These are phyloP conservation scores for Oncorhynchus clarkii DNA, from an alignment of 2,113 vertebrate species.

Conservation along the genomic window DNA sequence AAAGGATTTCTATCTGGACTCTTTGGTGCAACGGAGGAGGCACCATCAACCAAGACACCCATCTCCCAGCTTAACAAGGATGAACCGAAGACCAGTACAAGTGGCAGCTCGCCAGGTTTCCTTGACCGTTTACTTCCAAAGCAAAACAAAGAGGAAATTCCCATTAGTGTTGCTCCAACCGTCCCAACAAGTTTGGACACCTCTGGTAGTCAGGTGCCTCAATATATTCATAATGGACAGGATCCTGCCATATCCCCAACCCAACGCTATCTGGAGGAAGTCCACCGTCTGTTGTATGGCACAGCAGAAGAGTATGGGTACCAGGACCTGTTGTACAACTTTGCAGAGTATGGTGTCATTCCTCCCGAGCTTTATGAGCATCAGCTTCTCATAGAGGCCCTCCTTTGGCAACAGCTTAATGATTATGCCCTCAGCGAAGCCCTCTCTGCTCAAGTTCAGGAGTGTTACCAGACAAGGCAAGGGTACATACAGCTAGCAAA, in stretches of 20 bases:
- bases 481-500: constrained; percentile 24
- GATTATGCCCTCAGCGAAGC: constrained; percentile 69
- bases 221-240: constrained; percentile 31
- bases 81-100: constrained; percentile 50
- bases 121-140: constrained; percentile 30
- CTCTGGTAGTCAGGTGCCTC: constrained; percentile 4
- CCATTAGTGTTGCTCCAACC: constrained; percentile 4
- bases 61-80: constrained; percentile 44
- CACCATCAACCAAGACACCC: constrained; percentile 49
- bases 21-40: constrained; percentile 70
- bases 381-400: constrained; percentile 73
- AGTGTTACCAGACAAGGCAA: constrained; percentile 33
- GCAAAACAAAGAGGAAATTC: constrained; percentile 37
- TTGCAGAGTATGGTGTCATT: constrained; percentile 72
- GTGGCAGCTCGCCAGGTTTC: constrained; percentile 50
- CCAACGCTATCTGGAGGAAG: constrained; percentile 68
- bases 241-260: constrained; percentile 58
- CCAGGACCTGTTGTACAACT: constrained; percentile 73
- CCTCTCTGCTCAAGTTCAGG: constrained; percentile 51
- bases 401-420: constrained; percentile 77
- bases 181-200: constrained; percentile 2
- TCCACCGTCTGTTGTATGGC: constrained; percentile 70
- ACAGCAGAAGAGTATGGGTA: constrained; percentile 72
- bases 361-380: constrained; percentile 73
- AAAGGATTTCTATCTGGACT: constrained; percentile 78